A percentile compares a stretch with the other conserved stretches of the same genome.
Evolutionary conservation across 2,113 vertebrate genomes (phyloP).

Genomic region (Maylandia zebra): DNA sequence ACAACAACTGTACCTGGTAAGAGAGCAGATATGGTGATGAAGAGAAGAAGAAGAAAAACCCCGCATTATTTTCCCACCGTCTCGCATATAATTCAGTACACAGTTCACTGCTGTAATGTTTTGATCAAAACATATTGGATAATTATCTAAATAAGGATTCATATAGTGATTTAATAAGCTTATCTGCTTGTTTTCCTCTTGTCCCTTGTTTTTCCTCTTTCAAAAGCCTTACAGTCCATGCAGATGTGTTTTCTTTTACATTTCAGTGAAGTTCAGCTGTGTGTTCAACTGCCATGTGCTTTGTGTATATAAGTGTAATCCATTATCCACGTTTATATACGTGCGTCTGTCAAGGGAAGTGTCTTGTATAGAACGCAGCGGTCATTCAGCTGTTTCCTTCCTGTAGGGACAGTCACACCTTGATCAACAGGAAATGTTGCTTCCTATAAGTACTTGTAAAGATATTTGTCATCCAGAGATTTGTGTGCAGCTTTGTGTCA

Average conservation of each 20-base stretch:
- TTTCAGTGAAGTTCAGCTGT: neutral
- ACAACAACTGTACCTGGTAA: constrained; percentile 9
- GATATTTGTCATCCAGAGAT: neutral
- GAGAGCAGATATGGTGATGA: neutral
- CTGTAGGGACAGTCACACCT: neutral
- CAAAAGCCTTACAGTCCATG: neutral
- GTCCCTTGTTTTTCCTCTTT: neutral
- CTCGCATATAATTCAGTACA: neutral
- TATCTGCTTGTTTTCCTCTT: neutral
- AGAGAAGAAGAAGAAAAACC: neutral
- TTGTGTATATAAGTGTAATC: neutral
- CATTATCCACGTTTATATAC: neutral
- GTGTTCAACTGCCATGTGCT: neutral
- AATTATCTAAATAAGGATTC: neutral
- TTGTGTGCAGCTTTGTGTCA: neutral
- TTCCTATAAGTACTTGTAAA: neutral
- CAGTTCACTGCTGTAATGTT: neutral
- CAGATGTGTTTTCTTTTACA: neutral
- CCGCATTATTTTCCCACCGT: neutral
- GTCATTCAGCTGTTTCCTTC: constrained; percentile 17
- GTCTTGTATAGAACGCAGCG: neutral
- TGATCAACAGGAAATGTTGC: neutral
- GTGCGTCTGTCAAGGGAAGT: neutral
- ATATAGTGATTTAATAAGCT: neutral
- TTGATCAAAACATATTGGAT: neutral